These are phyloP conservation scores for Characodon lateralis DNA, from an alignment of 2,797 vertebrate genomes.

Conservation along the genomic window DNA sequence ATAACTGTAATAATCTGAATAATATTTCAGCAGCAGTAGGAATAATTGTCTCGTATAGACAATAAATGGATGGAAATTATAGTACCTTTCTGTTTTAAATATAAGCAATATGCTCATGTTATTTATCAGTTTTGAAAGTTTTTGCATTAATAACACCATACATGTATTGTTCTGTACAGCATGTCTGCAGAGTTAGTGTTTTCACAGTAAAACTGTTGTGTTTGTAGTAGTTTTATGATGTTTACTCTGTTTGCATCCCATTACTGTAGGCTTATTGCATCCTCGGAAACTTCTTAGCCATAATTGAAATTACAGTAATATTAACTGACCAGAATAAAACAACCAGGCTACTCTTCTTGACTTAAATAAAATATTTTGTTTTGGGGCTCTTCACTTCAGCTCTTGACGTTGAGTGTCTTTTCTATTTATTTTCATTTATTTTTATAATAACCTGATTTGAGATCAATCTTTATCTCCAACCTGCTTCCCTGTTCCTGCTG, in stretches of 20 bases:
- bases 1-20: not conserved
- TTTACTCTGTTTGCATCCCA: not conserved
- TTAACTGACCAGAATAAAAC: not conserved
- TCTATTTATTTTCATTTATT: too few species aligned
- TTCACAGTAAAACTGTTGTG: not conserved
- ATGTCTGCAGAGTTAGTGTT: not conserved
- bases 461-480: not conserved
- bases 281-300: not conserved
- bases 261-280: not conserved
- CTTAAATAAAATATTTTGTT: not conserved
- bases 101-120: not conserved
- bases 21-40: not conserved
- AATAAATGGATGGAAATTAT: too few species aligned
- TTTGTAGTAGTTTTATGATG: not conserved
- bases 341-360: too few species aligned
- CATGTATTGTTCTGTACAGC: not conserved
- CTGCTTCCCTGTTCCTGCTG: not conserved
- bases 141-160: not conserved
- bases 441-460: not conserved
- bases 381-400: not conserved
- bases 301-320: not conserved
- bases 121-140: not conserved
- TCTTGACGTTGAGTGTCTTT: not conserved
- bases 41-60: not conserved
- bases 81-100: not conserved